These are phyloP conservation scores for Alsophila aescularia DNA, from an alignment of 2,888 invertebrate genomes.

Conservation along the genomic window DNA sequence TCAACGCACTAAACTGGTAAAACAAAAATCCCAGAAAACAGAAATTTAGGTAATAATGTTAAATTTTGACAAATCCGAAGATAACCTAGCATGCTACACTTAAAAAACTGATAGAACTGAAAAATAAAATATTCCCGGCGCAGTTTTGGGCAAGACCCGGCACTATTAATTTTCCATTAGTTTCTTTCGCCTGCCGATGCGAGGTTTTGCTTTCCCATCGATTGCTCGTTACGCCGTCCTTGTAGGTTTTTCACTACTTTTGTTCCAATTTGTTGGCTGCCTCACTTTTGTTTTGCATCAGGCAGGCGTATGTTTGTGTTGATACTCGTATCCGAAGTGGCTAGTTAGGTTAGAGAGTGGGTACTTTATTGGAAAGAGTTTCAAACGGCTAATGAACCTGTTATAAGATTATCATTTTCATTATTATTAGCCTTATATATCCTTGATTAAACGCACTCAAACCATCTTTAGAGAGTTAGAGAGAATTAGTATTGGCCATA, in stretches of 20 bases:
- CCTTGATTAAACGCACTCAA: too few species aligned
- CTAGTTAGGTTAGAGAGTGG: too few species aligned
- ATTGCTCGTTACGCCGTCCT: conserved; percentile 61
- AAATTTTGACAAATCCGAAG: background rate
- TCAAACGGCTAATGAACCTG: too few species aligned
- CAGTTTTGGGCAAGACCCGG: conserved; percentile 47
- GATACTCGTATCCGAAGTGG: background rate
- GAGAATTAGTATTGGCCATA: too few species aligned
- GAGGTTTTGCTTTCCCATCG: conserved; percentile 59
- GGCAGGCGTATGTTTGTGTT: background rate
- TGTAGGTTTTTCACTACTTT: conserved; percentile 54
- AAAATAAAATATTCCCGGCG: conserved; percentile 22
- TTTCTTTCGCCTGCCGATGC: conserved; percentile 56
- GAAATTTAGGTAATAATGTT: too few species aligned
- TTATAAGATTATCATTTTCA: too few species aligned
- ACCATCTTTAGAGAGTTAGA: too few species aligned
- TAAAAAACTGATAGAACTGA: conserved; percentile 6
- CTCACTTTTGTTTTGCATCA: conserved; percentile 39
- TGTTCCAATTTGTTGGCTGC: conserved; percentile 46
- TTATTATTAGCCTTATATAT: too few species aligned
- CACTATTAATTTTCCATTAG: conserved; percentile 66
- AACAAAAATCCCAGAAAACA: too few species aligned
- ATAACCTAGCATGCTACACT: background rate
- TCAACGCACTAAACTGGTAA: too few species aligned
- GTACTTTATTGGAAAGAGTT: too few species aligned